A percentile compares a stretch with the other conserved stretches of the same genome.
These are phyloP conservation scores for Solenopsis fugax DNA, from an alignment of 1,140 invertebrate species.

Conservation along the genomic window DNA sequence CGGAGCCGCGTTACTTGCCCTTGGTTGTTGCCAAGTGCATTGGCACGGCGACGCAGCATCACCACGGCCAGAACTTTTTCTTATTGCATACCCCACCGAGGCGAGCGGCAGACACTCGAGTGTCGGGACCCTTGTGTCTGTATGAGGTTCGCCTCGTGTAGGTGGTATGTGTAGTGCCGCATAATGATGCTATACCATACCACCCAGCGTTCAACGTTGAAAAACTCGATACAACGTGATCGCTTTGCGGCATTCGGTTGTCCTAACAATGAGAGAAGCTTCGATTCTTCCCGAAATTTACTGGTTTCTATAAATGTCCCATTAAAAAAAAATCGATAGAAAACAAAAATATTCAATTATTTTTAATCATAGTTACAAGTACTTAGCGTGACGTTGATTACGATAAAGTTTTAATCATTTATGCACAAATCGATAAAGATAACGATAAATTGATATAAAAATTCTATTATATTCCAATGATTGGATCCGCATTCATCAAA, in stretches of 20 bases:
- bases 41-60: slow-evolving; percentile 76
- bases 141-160: slow-evolving; percentile 45
- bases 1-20: slow-evolving; percentile 72
- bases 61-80: slow-evolving; percentile 64
- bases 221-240: not conserved
- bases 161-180: slow-evolving; percentile 47
- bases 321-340: too few relatives aligned
- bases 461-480: too few relatives aligned
- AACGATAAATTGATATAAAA: too few relatives aligned
- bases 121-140: slow-evolving; percentile 14
- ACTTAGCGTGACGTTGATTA: too few relatives aligned
- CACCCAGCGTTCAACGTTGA: not conserved
- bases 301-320: not conserved
- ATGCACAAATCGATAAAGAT: too few relatives aligned
- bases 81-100: slow-evolving; percentile 75
- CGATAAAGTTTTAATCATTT: too few relatives aligned
- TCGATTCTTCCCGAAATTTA: not conserved
- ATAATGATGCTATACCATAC: not conserved
- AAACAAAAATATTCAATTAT: too few relatives aligned
- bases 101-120: slow-evolving; percentile 30
- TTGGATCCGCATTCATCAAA: too few relatives aligned
- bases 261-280: not conserved
- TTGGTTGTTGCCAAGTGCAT: slow-evolving; percentile 82
- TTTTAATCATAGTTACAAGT: too few relatives aligned
- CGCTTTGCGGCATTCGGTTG: not conserved